Evolutionary conservation across 2,113 vertebrate genomes (phyloP).

Genomic region (Trachemys scripta): DNA sequence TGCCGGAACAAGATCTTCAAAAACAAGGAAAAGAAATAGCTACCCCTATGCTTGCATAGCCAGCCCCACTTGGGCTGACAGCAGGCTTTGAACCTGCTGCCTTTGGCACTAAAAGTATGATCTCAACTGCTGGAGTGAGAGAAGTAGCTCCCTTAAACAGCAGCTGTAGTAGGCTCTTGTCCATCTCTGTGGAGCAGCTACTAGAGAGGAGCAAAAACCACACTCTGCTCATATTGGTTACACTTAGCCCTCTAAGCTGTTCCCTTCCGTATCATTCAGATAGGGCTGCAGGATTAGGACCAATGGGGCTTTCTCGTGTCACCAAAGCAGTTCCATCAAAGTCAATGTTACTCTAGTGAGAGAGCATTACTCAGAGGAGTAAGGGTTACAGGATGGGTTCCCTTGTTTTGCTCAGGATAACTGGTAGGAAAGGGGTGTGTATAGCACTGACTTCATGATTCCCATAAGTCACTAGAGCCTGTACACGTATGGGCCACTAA

Average conservation of each 20-base stretch:
- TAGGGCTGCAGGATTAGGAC: no score
- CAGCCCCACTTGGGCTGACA: neutral
- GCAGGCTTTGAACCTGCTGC: no score
- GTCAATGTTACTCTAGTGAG: no score
- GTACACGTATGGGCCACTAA: slow-evolving; percentile 45
- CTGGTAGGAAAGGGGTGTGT: neutral
- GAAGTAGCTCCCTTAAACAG: neutral
- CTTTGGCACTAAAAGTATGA: neutral
- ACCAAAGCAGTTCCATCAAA: neutral
- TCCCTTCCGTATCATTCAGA: neutral
- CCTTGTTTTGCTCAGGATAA: neutral
- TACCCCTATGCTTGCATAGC: neutral
- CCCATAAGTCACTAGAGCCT: neutral
- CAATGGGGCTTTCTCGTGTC: neutral
- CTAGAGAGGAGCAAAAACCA: neutral
- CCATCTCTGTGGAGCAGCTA: neutral
- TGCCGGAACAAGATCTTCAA: neutral
- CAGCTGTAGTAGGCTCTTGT: neutral
- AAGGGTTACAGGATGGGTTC: neutral
- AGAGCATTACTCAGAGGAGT: no score
- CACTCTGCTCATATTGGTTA: neutral
- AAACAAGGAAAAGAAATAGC: neutral
- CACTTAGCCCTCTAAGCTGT: neutral
- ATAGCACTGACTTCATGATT: neutral
- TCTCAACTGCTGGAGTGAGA: neutral